Percentiles rank a stretch among this genome's conserved stretches.
phyloP scores from a whole-genome alignment of 2,113 vertebrate species.

The Clarias gariepinus region DNA sequence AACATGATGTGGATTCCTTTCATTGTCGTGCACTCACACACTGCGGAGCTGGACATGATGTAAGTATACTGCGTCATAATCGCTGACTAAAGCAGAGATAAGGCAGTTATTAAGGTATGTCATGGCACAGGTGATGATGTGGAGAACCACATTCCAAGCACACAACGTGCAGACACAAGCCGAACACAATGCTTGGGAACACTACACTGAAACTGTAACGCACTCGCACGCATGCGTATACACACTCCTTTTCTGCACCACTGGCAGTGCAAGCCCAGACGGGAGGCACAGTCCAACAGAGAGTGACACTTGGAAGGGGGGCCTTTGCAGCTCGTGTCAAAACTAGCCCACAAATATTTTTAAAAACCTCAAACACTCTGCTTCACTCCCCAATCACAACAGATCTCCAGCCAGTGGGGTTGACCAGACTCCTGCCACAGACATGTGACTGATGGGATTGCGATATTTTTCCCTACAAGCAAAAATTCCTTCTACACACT shows the following conservation, averaged over 20 bases:
- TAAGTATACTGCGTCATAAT: not conserved
- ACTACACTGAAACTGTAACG: slow-evolving; percentile 16
- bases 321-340: slow-evolving; percentile 63
- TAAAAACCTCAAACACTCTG: not conserved
- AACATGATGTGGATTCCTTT: not conserved
- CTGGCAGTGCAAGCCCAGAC: slow-evolving; percentile 37
- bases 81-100: not conserved
- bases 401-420: not conserved
- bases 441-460: not conserved
- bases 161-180: slow-evolving; percentile 12
- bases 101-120: not conserved
- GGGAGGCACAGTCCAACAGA: slow-evolving; percentile 1
- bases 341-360: slow-evolving; percentile 57
- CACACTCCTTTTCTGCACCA: slow-evolving; percentile 10
- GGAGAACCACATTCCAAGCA: not conserved
- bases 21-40: not conserved
- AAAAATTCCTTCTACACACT: slow-evolving; percentile 13
- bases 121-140: not conserved
- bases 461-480: slow-evolving; percentile 17
- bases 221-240: slow-evolving; percentile 15
- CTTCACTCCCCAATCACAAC: slow-evolving; percentile 25
- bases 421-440: not conserved
- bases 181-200: not conserved
- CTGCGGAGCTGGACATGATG: not conserved
- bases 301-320: slow-evolving; percentile 10